Percentiles rank a stretch among this genome's conserved stretches.
Evolutionary conservation across 2,113 vertebrate genomes (phyloP).

Genomic region (Kryptolebias marmoratus): DNA sequence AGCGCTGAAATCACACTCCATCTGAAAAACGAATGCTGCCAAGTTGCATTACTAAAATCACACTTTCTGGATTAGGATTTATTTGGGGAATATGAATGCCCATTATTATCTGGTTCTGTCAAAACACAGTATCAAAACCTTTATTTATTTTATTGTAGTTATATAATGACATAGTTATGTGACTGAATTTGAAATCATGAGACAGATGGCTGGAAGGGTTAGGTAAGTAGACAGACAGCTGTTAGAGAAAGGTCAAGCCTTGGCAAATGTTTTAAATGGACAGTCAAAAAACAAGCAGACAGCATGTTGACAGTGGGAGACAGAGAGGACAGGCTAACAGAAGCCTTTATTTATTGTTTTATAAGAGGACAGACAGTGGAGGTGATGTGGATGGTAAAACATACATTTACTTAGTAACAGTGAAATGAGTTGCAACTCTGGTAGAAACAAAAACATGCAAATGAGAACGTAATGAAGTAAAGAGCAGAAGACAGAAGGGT

Average conservation of each 20-base stretch:
- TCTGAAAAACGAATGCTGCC: slow-evolving; percentile 3
- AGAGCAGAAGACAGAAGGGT: slow-evolving; percentile 15
- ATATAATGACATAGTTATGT: slow-evolving; percentile 42
- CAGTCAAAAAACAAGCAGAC: slow-evolving; percentile 43
- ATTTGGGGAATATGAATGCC: background rate
- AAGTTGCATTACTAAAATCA: slow-evolving; percentile 2
- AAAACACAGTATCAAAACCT: background rate
- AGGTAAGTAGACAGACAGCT: slow-evolving; percentile 24
- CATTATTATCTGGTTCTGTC: background rate
- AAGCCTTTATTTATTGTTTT: slow-evolving; percentile 65
- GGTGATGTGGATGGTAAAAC: slow-evolving; percentile 1
- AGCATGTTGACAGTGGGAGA: slow-evolving; percentile 32
- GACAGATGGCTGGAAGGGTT: slow-evolving; percentile 54
- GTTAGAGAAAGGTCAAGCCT: slow-evolving; percentile 35
- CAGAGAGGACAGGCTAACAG: slow-evolving; percentile 28
- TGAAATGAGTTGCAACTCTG: slow-evolving; percentile 11
- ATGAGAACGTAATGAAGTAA: slow-evolving; percentile 50
- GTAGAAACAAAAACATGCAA: slow-evolving; percentile 51
- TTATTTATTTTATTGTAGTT: slow-evolving; percentile 15
- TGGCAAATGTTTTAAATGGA: slow-evolving; percentile 53
- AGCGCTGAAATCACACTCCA: slow-evolving; percentile 10
- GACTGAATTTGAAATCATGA: slow-evolving; percentile 19
- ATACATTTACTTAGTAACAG: slow-evolving; percentile 44
- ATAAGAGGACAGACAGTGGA: slow-evolving; percentile 41
- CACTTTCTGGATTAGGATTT: slow-evolving; percentile 3